Percentiles rank a stretch among this genome's conserved stretches.
Evolutionary conservation across 2,797 vertebrate genomes (phyloP).

Genomic region (Onychomys leucogaster): DNA sequence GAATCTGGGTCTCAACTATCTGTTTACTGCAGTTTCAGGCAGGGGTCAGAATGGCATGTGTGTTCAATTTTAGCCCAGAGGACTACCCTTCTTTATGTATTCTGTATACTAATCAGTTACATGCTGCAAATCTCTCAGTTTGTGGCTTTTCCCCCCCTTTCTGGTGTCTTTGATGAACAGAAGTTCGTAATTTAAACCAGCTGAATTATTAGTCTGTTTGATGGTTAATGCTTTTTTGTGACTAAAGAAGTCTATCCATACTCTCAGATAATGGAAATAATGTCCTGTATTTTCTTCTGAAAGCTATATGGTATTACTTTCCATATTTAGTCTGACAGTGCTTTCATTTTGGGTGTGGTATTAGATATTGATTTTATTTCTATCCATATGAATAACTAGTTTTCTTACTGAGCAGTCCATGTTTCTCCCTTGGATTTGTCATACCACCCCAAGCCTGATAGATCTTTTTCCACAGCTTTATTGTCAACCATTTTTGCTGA

Average conservation of each 20-base stretch:
- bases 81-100: constrained; percentile 52
- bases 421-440: constrained; percentile 4
- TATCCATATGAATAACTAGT: constrained; percentile 20
- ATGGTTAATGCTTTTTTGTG: constrained; percentile 56
- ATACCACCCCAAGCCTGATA: not conserved
- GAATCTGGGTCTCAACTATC: constrained; percentile 35
- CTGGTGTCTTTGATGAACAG: constrained; percentile 54
- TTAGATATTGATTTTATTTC: constrained; percentile 59
- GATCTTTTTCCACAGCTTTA: constrained; percentile 39
- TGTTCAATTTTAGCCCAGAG: constrained; percentile 63
- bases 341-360: constrained; percentile 9
- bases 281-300: constrained; percentile 62
- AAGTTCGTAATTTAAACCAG: constrained; percentile 66
- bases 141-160: constrained; percentile 36
- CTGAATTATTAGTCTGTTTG: constrained; percentile 65
- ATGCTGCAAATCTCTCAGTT: constrained; percentile 45
- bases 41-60: constrained; percentile 21
- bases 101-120: constrained; percentile 51
- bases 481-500: constrained; percentile 11
- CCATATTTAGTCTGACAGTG: constrained; percentile 53
- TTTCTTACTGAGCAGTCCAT: constrained; percentile 14
- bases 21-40: constrained; percentile 50
- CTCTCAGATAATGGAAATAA: constrained; percentile 50
- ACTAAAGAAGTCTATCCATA: constrained; percentile 45
- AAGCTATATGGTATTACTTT: constrained; percentile 45